These are phyloP conservation scores for Sebastes iracundus DNA, from an alignment of 2,797 vertebrate genomes.

Conservation along the genomic window DNA sequence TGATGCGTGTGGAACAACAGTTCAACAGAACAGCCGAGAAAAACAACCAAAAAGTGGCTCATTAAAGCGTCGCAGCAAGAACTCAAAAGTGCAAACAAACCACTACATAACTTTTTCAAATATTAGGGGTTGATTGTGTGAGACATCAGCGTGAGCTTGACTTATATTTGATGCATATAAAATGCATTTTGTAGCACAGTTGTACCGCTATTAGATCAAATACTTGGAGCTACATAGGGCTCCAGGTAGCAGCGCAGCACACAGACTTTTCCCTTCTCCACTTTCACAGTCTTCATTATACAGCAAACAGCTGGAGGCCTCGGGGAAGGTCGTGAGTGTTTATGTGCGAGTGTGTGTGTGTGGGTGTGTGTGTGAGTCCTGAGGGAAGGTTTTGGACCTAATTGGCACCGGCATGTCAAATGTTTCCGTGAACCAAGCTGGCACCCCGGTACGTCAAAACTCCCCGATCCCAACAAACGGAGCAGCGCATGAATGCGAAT, in stretches of 20 bases:
- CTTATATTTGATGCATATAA: conserved; percentile 13
- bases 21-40: conserved; percentile 18
- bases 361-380: conserved; percentile 9
- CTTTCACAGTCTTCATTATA: conserved; percentile 65
- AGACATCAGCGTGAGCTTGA: not conserved
- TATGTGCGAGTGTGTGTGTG: not conserved
- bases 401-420: conserved; percentile 75
- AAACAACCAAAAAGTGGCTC: conserved; percentile 27
- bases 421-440: conserved; percentile 61
- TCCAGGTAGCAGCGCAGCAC: conserved; percentile 13
- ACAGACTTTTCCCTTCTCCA: conserved; percentile 23
- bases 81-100: conserved; percentile 10
- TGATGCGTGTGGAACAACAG: not conserved
- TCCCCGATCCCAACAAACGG: conserved; percentile 30
- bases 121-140: not conserved
- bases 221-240: not conserved
- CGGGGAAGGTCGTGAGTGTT: conserved; percentile 53
- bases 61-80: conserved; percentile 21
- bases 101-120: not conserved
- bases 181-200: not conserved
- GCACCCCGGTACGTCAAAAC: conserved; percentile 54
- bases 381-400: conserved; percentile 67
- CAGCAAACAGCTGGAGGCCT: conserved; percentile 76
- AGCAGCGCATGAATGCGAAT: conserved; percentile 56
- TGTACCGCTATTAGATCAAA: not conserved